Evolutionary conservation across 64 coral and sea anemone species (phyloP), one percentile per base, ranked within the genome.

Genomic region (Stichodactyla helianthus): DNA sequence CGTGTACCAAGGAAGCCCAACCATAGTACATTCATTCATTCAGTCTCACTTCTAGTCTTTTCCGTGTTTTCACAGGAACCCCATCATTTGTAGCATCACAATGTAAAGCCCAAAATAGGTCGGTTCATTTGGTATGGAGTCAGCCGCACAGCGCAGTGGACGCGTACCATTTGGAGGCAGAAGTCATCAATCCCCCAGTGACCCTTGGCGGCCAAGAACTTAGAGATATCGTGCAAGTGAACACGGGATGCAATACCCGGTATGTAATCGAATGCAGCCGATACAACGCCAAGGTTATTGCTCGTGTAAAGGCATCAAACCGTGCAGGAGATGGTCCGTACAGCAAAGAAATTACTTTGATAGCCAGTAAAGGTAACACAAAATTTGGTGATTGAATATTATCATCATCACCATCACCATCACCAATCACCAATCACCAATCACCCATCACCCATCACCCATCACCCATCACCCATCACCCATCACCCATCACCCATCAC

Each of bases 251-350:
- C 52, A 61, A 65, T 12, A 92, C 87, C 55, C 83, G 82, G 35
- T 84, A 93, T 54, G 91, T 61, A 15, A 58, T 96, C 56, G 94
- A 96, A 61, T 96, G 91, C 71, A 64, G 79, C 53, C 84, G 91
- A 13, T 96, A 96, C 59, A 87, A 77, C 20, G 71, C 87, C 20
- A 83, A 84, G 23, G 84, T 96, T 25, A 53, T 65, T 82, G 94
- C 91, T 10, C 91, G 84, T 61, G 91, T 96, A 16, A 89, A 89
- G n/a, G 91, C 94, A 13, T 92, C 94, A 2, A 96, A 96, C 86
- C 80, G 91, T 22, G 94, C 94, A 1, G 94, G 94, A 51, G 88
- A 96, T 53, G 94, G 94, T 5, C 91, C 94, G 18, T 96, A 93
- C 58, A 79, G 91, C 55, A 50, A 90, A 58, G 91, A 90, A 50